Conservation (phyloP, 2,888 invertebrate genomes). For the Geophilus truncorum region DNA sequence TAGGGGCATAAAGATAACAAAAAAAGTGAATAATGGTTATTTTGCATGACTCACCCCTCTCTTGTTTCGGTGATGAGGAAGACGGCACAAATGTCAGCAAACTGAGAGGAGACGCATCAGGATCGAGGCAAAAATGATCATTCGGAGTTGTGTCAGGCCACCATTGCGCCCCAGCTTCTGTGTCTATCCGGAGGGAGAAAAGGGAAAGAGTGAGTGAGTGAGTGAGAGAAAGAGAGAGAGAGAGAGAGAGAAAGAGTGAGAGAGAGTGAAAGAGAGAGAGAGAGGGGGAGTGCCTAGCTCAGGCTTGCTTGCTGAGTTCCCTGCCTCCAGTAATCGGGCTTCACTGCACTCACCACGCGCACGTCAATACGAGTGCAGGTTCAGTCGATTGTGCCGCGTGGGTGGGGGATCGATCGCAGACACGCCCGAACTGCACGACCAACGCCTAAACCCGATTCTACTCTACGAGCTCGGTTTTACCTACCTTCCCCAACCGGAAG, state of each 20-base stretch:
- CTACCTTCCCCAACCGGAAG: neutral
- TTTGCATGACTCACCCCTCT: constrained; percentile 1
- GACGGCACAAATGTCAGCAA: constrained; percentile 2
- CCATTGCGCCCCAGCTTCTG: neutral
- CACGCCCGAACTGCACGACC: neutral
- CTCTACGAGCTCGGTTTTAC: neutral
- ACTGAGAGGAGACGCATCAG: neutral
- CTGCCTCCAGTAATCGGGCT: constrained; percentile 10
- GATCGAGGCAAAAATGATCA: neutral
- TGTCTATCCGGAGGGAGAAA: neutral
- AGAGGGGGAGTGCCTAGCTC: neutral
- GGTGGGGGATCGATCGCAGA: neutral
- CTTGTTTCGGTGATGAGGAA: neutral
- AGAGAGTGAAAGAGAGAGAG: no score
- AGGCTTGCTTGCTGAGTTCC: neutral
- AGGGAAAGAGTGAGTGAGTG: no score
- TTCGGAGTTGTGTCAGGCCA: neutral
- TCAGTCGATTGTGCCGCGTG: neutral
- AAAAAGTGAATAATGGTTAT: neutral
- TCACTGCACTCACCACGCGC: constrained; percentile 10
- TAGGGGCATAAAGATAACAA: neutral
- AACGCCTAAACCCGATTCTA: neutral
- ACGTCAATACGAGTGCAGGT: constrained; percentile 10
- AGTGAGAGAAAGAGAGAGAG: no score
- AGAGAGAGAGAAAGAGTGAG: no score